Evolutionary conservation across 64 coral and sea anemone genomes (phyloP), one percentile per base, ranked within the genome.

Genomic region (Dendronephthya gigantea): DNA sequence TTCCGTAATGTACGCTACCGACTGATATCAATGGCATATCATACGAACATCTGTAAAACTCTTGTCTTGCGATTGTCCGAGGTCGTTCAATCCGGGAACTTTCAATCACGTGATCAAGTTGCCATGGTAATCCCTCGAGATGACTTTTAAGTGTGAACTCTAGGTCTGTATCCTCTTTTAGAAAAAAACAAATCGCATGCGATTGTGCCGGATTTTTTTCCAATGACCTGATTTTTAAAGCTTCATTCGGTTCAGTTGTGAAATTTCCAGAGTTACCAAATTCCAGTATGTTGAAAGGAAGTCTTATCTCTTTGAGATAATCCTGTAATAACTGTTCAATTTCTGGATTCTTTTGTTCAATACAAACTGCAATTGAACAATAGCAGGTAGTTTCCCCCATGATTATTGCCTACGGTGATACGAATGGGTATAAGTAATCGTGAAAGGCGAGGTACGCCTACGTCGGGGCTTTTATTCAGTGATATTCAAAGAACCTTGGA

Each of bases 1-100:
- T 98, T 43, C 95, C 95, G 86, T 83, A 98, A 82, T 98, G 95
- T 55, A 98, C 95, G 7, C 92, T 89, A 72, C 84, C 89, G 12
- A 98, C 83, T 40, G 92, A 86, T 90, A 92, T 91, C 5, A 93
- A 40, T 0, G 95, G 95, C 8, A 91, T 79, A 2, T 87, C 81
- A 3, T 86, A 83, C 39, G 85, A 83, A 39, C 82, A 82, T 35
- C 55, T 56, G 39, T 91, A 98, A 35, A 93, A 98, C 22, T 98
- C 95, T 37, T 98, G 95, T 25, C 31, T 48, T 0, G 89, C 95
- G 7, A 87, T 90, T 22, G 91, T 48, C 35, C 84, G 87, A 11
- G 92, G 89, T 22, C 83, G 74, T 0, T 52, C 81, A 45, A 84
- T 68, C 55, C 35, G 16, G 22, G 92, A 89, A 14, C 93, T 68